Evolutionary conservation across 2,888 invertebrate species (phyloP).

Genomic region (Calliscelio sp.): DNA sequence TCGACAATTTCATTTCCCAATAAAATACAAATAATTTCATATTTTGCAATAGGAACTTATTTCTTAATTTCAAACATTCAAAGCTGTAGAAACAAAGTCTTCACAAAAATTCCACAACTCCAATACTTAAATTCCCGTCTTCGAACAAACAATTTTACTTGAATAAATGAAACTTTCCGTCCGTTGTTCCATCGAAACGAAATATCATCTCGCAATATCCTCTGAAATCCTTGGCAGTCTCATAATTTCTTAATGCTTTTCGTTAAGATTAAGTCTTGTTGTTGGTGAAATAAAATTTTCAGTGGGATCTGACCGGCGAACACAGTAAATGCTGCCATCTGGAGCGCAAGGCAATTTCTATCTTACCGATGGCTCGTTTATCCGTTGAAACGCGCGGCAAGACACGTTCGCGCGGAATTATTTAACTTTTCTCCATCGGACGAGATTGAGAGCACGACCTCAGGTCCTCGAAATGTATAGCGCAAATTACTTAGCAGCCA

Average conservation of each 20-base stretch:
- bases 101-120: too few species aligned
- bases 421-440: slow-evolving; percentile 10
- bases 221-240: too few species aligned
- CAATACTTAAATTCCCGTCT: too few species aligned
- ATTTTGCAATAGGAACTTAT: too few species aligned
- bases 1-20: too few species aligned
- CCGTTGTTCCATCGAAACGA: too few species aligned
- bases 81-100: too few species aligned
- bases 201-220: too few species aligned
- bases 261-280: slow-evolving; percentile 11
- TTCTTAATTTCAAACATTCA: too few species aligned
- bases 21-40: too few species aligned
- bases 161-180: too few species aligned
- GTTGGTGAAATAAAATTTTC: slow-evolving; percentile 13
- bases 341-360: slow-evolving; percentile 54
- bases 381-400: slow-evolving; percentile 33
- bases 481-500: slow-evolving; percentile 36
- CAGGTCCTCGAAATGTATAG: slow-evolving; percentile 28
- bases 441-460: slow-evolving; percentile 57
- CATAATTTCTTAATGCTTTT: slow-evolving; percentile 8
- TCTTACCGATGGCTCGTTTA: slow-evolving; percentile 75
- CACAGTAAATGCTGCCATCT: slow-evolving; percentile 78
- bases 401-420: slow-evolving; percentile 4
- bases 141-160: too few species aligned
- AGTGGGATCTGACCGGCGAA: background rate